Evolutionary conservation across 2,888 invertebrate species (phyloP).

Genomic region (Stegophylla sp.): DNA sequence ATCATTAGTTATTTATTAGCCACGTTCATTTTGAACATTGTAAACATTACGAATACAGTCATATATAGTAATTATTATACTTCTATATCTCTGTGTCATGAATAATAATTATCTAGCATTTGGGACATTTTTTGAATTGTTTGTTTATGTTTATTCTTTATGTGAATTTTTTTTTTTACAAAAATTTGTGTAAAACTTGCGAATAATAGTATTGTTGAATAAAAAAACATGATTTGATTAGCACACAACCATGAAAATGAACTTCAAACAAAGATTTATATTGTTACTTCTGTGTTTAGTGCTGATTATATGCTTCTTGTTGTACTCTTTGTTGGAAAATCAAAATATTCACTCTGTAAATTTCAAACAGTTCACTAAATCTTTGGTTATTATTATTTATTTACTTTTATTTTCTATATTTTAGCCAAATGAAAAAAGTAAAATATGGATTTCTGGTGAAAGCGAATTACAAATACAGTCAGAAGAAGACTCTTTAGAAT

Average conservation of each 20-base stretch:
- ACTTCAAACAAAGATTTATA: constrained; percentile 52
- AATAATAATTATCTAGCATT: no score
- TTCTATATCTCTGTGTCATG: no score
- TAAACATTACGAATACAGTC: no score
- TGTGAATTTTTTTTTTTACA: no score
- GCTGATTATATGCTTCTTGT: constrained; percentile 32
- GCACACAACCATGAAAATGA: constrained; percentile 11
- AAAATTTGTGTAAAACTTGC: no score
- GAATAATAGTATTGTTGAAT: no score
- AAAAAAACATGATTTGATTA: not conserved
- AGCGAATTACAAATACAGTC: not conserved
- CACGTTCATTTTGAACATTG: no score
- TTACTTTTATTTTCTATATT: not conserved
- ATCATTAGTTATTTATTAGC: no score
- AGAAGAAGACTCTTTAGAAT: not conserved
- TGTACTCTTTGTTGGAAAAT: constrained; percentile 27
- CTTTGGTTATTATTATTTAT: not conserved
- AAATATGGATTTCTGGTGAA: not conserved
- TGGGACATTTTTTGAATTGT: no score
- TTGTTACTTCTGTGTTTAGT: constrained; percentile 34
- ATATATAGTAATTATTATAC: no score
- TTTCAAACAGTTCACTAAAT: not conserved
- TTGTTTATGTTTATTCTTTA: no score
- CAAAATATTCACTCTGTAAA: constrained; percentile 3
- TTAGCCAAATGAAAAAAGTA: constrained; percentile 7